Percentiles rank a stretch among this genome's conserved stretches.
Conservation (phyloP, 2,888 invertebrate genomes). For the Mesochorus sp. region DNA sequence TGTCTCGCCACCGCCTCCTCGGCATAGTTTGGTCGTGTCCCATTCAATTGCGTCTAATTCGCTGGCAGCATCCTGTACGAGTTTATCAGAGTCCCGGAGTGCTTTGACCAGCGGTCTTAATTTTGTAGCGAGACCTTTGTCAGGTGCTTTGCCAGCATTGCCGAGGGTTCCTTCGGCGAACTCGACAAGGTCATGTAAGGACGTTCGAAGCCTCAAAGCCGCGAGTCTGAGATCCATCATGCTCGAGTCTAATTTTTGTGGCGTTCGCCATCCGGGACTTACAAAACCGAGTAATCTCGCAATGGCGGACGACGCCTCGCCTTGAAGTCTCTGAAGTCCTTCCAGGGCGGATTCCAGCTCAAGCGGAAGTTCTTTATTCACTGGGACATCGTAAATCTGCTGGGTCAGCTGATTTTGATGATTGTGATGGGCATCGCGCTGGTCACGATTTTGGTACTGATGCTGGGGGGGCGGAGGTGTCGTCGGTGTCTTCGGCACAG, state of each 20-base stretch:
- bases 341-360: conserved; percentile 90
- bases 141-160: conserved; percentile 92
- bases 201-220: conserved; percentile 89
- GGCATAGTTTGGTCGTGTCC: conserved; percentile 87
- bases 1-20: conserved; percentile 81
- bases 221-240: conserved; percentile 93
- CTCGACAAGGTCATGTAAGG: conserved; percentile 93
- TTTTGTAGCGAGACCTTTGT: conserved; percentile 89
- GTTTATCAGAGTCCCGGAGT: conserved; percentile 90
- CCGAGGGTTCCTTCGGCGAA: conserved; percentile 95
- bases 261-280: conserved; percentile 91
- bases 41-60: conserved; percentile 90
- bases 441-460: conserved; percentile 58
- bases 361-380: conserved; percentile 87
- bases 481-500: conserved; percentile 70
- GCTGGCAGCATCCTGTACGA: conserved; percentile 90
- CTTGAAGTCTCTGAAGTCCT: conserved; percentile 88
- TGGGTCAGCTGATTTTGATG: conserved; percentile 64
- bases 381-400: conserved; percentile 86
- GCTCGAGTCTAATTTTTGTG: conserved; percentile 90
- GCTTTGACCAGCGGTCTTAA: conserved; percentile 91
- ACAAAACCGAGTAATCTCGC: conserved; percentile 90
- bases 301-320: conserved; percentile 92
- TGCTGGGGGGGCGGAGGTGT: conserved; percentile 69
- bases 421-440: conserved; percentile 64